Conservation (phyloP, 2,113 vertebrate genomes). For the Thermophis baileyi region DNA sequence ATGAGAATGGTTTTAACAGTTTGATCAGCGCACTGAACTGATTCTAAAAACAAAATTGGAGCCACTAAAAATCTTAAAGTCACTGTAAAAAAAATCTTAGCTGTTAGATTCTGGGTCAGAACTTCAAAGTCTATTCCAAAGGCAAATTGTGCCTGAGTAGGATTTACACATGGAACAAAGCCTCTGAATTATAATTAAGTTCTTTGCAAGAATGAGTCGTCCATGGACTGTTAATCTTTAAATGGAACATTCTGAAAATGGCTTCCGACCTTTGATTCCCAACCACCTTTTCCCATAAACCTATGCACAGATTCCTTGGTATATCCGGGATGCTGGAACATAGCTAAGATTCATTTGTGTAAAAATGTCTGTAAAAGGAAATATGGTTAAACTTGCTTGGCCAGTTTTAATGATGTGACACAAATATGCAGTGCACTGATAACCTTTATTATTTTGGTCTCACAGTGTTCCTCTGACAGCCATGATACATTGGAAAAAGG, state of each 20-base stretch:
- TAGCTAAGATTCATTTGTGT: neutral
- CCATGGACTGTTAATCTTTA: neutral
- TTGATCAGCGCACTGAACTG: neutral
- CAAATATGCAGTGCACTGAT: neutral
- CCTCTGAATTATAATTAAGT: neutral
- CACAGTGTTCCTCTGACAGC: neutral
- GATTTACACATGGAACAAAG: neutral
- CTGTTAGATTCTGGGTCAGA: neutral
- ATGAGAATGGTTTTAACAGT: neutral
- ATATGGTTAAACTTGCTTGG: neutral
- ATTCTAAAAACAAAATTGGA: neutral
- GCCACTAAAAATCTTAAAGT: neutral
- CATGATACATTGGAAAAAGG: neutral
- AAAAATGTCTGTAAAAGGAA: neutral
- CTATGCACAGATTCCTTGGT: neutral
- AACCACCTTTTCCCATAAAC: no score
- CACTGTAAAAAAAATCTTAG: no score
- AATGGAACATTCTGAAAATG: neutral
- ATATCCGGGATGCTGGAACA: neutral
- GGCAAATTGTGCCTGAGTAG: neutral
- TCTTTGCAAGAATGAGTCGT: neutral
- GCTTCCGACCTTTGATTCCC: neutral
- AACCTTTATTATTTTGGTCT: conserved; percentile 4
- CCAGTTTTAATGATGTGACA: neutral
- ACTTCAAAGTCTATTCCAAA: neutral